Conservation (phyloP, 2,888 invertebrate species). For the Pterostichus madidus region DNA sequence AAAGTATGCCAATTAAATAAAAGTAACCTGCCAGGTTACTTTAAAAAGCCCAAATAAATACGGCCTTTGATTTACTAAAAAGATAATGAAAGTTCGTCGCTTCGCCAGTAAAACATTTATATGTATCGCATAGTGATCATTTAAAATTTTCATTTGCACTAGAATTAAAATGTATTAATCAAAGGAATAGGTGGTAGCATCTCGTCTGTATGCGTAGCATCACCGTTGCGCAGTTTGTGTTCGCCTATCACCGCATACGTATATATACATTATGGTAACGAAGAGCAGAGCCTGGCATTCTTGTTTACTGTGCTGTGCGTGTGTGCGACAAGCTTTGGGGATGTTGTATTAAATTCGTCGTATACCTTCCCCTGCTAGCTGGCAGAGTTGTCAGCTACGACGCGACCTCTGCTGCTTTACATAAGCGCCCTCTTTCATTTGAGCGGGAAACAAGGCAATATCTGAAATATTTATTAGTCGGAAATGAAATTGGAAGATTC, state of each 20-base stretch:
- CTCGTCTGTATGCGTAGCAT: background rate
- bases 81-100: too few relatives aligned
- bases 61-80: too few relatives aligned
- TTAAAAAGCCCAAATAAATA: too few relatives aligned
- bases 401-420: slow-evolving; percentile 28
- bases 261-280: slow-evolving; percentile 62
- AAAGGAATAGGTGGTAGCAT: slow-evolving; percentile 1
- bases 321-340: slow-evolving; percentile 40
- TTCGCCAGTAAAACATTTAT: too few relatives aligned
- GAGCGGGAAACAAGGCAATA: slow-evolving; percentile 29
- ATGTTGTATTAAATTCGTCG: slow-evolving; percentile 61
- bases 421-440: slow-evolving; percentile 38
- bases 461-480: slow-evolving; percentile 32
- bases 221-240: background rate
- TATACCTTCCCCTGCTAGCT: slow-evolving; percentile 8
- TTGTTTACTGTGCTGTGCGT: slow-evolving; percentile 52
- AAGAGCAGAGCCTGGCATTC: slow-evolving; percentile 51
- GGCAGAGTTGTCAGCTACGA: background rate
- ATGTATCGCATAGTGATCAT: background rate
- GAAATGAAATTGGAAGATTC: slow-evolving; percentile 36
- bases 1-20: too few relatives aligned
- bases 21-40: too few relatives aligned
- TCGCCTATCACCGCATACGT: slow-evolving; percentile 32
- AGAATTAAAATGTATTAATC: slow-evolving; percentile 53
- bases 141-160: slow-evolving; percentile 21